Percentiles rank a stretch among this genome's conserved stretches.
Conservation (phyloP, 1,140 invertebrate genomes). For the Micrasema minimum region DNA sequence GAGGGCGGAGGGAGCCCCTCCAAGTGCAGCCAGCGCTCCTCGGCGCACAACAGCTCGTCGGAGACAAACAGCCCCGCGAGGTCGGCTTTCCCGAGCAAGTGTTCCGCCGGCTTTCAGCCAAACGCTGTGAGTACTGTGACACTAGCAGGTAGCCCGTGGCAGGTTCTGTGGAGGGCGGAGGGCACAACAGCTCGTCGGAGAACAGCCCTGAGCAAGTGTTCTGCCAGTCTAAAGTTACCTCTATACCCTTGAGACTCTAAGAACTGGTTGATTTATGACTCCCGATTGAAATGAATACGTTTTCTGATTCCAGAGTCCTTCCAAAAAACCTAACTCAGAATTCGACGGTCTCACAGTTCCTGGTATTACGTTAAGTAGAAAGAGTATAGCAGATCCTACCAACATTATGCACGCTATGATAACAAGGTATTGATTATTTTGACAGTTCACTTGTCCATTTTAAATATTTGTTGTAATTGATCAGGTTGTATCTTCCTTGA, state of each 20-base stretch:
- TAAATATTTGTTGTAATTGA: not conserved
- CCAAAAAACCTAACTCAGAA: conserved; percentile 60
- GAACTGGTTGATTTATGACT: too few relatives aligned
- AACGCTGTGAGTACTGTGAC: conserved; percentile 48
- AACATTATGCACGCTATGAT: conserved; percentile 63
- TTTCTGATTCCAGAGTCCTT: conserved; percentile 51
- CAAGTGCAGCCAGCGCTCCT: conserved; percentile 54
- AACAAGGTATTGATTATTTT: conserved; percentile 55
- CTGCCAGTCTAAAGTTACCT: too few relatives aligned
- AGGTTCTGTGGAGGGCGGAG: too few relatives aligned
- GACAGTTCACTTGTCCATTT: not conserved
- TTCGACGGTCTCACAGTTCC: conserved; percentile 60
- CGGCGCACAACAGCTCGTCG: conserved; percentile 60
- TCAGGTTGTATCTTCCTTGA: not conserved
- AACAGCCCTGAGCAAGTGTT: too few relatives aligned
- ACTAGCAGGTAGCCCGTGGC: too few relatives aligned
- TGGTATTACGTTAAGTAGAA: conserved; percentile 57
- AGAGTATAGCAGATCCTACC: conserved; percentile 65
- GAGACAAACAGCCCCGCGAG: conserved; percentile 63
- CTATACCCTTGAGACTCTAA: too few relatives aligned
- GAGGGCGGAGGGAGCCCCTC: conserved; percentile 55
- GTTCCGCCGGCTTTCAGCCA: conserved; percentile 20
- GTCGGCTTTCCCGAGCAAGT: conserved; percentile 56
- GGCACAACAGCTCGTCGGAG: too few relatives aligned
- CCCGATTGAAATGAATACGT: too few relatives aligned